Percentiles rank a stretch among this genome's conserved stretches.
phyloP scores from a whole-genome alignment of 2,113 vertebrate species.

The Puffinus mauretanicus region DNA sequence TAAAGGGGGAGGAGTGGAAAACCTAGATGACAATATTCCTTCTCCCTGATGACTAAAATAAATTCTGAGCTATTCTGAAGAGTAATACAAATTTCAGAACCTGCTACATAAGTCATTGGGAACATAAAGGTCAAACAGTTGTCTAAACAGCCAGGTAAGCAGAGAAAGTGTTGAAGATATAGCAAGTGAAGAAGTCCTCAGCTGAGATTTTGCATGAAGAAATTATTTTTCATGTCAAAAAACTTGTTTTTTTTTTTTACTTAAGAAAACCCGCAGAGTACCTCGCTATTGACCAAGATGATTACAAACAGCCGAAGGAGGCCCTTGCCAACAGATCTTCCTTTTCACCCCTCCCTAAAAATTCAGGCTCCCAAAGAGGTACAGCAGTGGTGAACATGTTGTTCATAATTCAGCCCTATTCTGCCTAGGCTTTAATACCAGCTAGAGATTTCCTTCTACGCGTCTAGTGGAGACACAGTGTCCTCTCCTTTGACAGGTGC shows the following conservation, averaged over 20 bases:
- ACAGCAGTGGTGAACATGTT: neutral
- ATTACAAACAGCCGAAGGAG: neutral
- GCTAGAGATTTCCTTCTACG: neutral
- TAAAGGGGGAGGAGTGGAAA: neutral
- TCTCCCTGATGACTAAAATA: neutral
- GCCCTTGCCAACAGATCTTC: neutral
- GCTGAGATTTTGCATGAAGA: neutral
- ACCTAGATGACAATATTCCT: neutral
- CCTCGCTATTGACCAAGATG: neutral
- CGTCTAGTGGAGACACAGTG: neutral
- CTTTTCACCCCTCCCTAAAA: neutral
- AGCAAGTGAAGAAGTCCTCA: neutral
- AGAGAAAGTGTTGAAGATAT: neutral
- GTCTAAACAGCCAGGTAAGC: neutral
- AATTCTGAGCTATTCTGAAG: neutral
- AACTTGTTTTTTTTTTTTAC: fast-evolving
- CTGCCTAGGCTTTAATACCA: neutral
- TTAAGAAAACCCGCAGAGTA: neutral
- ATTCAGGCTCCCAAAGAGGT: neutral
- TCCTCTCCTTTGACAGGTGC: neutral
- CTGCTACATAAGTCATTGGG: neutral
- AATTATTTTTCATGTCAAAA: neutral
- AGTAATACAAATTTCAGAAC: neutral
- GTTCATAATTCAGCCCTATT: neutral
- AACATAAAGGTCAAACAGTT: neutral